A percentile compares a stretch with the other conserved stretches of the same genome.
These are phyloP conservation scores for Lipotes vexillifer DNA, from an alignment of 2,113 vertebrate genomes.

Conservation along the genomic window DNA sequence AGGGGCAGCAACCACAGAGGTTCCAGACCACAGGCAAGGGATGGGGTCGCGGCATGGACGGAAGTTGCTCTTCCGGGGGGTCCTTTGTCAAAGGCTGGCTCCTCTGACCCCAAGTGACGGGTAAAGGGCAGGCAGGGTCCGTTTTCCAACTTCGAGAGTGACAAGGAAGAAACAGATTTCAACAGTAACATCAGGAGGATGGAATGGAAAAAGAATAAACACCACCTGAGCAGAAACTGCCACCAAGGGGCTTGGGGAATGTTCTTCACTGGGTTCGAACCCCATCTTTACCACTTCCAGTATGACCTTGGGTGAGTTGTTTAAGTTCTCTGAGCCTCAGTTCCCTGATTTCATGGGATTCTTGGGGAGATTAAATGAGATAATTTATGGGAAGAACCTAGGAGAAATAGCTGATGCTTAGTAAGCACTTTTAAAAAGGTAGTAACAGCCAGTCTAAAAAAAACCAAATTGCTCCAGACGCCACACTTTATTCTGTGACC, in stretches of 20 bases:
- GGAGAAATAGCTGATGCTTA: not conserved
- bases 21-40: not conserved
- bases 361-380: not conserved
- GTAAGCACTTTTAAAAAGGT: not conserved
- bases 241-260: not conserved
- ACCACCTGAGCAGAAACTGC: not conserved
- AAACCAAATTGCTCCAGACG: not conserved
- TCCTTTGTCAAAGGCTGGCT: not conserved
- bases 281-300: not conserved
- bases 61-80: not conserved
- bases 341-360: not conserved
- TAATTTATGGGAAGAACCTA: not conserved
- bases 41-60: rapidly evolving
- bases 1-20: not conserved
- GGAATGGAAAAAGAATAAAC: not conserved
- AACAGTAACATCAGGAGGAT: not conserved
- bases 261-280: not conserved
- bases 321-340: not conserved
- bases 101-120: not conserved
- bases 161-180: not conserved
- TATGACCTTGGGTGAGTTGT: not conserved
- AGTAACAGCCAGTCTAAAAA: not conserved
- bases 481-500: not conserved
- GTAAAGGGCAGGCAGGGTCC: not conserved
- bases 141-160: not conserved